Evolutionary conservation across 2,888 invertebrate genomes (phyloP).

Genomic region (Clusia tigrina): DNA sequence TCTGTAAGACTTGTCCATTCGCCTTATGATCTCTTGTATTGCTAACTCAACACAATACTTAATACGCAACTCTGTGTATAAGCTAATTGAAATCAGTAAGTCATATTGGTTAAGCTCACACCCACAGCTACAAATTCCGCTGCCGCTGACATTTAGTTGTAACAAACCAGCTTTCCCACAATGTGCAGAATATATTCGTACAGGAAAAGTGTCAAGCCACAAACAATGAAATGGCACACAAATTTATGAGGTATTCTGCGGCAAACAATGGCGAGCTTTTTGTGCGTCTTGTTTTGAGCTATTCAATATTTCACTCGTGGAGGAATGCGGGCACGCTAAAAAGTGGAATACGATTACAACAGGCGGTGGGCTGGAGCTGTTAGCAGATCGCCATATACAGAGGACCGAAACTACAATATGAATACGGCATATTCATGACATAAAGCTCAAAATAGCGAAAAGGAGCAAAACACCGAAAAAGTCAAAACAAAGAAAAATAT

Average conservation of each 20-base stretch:
- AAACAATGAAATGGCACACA: constrained; percentile 3
- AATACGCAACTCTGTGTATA: too few relatives aligned
- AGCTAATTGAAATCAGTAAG: too few relatives aligned
- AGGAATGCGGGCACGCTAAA: neutral
- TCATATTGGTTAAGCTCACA: too few relatives aligned
- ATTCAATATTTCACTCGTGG: neutral
- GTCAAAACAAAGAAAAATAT: neutral
- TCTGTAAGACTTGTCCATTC: too few relatives aligned
- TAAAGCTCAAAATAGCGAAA: neutral
- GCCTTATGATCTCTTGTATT: too few relatives aligned
- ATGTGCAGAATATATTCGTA: too few relatives aligned
- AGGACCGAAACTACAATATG: neutral
- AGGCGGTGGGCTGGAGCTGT: neutral
- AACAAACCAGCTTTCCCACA: too few relatives aligned
- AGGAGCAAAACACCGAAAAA: neutral
- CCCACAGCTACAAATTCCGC: too few relatives aligned
- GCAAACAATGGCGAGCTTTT: neutral
- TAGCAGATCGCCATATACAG: neutral
- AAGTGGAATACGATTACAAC: neutral
- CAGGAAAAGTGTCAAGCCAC: neutral
- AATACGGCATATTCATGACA: neutral
- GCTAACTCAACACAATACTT: too few relatives aligned
- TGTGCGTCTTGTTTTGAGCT: neutral
- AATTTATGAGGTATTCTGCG: constrained; percentile 6
- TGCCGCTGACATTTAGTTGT: too few relatives aligned